Evolutionary conservation across 2,113 vertebrate genomes (phyloP).

Genomic region (Phaethornis superciliosus): DNA sequence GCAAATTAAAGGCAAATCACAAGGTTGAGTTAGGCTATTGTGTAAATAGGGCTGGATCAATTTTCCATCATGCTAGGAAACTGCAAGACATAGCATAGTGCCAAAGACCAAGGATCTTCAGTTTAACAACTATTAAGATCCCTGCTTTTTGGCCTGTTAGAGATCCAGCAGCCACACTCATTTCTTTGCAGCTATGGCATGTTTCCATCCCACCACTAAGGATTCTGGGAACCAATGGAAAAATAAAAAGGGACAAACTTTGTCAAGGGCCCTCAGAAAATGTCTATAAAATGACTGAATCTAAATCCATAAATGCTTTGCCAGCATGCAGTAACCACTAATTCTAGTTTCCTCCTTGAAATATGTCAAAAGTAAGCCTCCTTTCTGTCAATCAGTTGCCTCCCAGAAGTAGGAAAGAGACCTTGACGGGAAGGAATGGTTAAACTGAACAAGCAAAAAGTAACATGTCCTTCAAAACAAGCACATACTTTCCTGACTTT

Average conservation of each 20-base stretch:
- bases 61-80: neutral
- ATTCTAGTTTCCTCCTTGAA: slow-evolving; percentile 1
- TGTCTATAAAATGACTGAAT: neutral
- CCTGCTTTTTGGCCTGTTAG: neutral
- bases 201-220: neutral
- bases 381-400: neutral
- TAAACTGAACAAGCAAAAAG: neutral
- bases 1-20: slow-evolving; percentile 54
- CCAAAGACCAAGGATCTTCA: neutral
- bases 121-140: neutral
- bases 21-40: slow-evolving; percentile 1
- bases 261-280: neutral
- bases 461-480: neutral
- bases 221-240: neutral
- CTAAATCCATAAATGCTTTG: slow-evolving; percentile 21
- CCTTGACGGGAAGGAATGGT: neutral
- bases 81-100: neutral
- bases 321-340: slow-evolving; percentile 31
- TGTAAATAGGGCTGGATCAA: neutral
- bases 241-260: neutral
- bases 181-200: neutral
- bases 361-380: neutral
- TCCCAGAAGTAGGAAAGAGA: neutral
- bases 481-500: neutral
- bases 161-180: neutral